These are phyloP conservation scores for Ips typographus DNA, from an alignment of 1,140 invertebrate species.

Conservation along the genomic window DNA sequence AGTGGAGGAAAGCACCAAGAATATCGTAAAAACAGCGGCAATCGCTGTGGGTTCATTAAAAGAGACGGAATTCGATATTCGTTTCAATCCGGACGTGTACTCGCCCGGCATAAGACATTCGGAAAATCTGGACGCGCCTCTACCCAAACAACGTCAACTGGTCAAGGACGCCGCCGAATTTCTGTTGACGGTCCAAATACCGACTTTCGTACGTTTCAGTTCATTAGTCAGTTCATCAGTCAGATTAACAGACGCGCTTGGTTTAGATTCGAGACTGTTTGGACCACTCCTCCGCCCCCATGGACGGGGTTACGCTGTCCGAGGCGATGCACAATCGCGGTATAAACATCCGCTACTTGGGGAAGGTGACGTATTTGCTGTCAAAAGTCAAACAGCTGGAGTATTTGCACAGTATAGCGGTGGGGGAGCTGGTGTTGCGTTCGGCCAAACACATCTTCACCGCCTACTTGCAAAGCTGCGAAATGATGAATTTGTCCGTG, in stretches of 20 bases:
- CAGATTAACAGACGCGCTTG: constrained; percentile 19
- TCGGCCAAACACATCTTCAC: constrained; percentile 94
- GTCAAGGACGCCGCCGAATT: constrained; percentile 96
- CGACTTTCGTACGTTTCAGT: constrained; percentile 89
- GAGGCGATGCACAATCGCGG: constrained; percentile 92
- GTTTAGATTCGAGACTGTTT: constrained; percentile 84
- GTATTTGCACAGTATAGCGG: constrained; percentile 85
- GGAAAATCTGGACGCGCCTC: constrained; percentile 63
- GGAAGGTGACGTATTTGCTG: constrained; percentile 80
- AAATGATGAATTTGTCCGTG: constrained; percentile 84
- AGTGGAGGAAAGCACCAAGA: constrained; percentile 85
- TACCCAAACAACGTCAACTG: constrained; percentile 83
- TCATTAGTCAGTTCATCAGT: too few species aligned
- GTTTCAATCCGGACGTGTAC: constrained; percentile 98
- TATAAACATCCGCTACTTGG: constrained; percentile 96
- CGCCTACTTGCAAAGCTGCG: constrained; percentile 85
- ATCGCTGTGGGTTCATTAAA: constrained; percentile 89
- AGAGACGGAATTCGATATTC: constrained; percentile 92
- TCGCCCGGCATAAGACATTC: constrained; percentile 89
- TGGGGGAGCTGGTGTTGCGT: constrained; percentile 83
- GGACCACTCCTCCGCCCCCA: constrained; percentile 88
- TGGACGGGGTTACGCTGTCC: constrained; percentile 93
- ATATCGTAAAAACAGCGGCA: constrained; percentile 88
- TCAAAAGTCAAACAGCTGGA: constrained; percentile 76
- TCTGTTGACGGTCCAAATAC: constrained; percentile 89